Evolutionary conservation across 2,797 vertebrate genomes (phyloP).

Genomic region (Falco novaeseelandiae): DNA sequence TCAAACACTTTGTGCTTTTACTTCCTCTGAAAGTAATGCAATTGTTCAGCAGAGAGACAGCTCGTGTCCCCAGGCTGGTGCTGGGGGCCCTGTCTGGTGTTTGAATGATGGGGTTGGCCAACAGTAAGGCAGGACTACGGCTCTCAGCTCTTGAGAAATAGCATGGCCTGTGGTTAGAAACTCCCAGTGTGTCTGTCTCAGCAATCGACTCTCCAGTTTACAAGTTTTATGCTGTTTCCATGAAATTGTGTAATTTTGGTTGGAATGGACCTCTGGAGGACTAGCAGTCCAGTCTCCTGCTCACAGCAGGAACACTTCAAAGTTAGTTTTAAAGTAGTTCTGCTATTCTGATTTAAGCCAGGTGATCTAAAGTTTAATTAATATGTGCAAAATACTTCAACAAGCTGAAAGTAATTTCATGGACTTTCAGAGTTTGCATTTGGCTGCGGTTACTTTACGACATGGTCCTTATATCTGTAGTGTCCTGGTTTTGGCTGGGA

Average conservation of each 20-base stretch:
- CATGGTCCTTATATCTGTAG: not conserved
- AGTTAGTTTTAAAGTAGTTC: conserved; percentile 46
- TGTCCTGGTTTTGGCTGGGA: too few relatives aligned
- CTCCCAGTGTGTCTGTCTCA: not conserved
- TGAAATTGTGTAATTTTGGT: not conserved
- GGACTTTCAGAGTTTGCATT: not conserved
- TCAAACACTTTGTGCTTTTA: conserved; percentile 8
- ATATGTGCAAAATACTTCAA: not conserved
- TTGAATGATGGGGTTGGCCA: not conserved
- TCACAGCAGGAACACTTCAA: conserved; percentile 15
- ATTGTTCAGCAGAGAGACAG: not conserved
- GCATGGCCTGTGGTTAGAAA: not conserved
- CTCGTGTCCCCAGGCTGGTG: not conserved
- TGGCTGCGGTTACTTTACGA: not conserved
- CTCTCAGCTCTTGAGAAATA: not conserved
- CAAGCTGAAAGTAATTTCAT: conserved; percentile 18
- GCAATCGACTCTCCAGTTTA: rapidly evolving
- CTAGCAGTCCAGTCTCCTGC: not conserved
- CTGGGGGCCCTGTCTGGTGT: not conserved
- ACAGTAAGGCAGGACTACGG: not conserved
- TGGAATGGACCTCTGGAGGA: not conserved
- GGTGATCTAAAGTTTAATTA: conserved; percentile 36
- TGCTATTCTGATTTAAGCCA: not conserved
- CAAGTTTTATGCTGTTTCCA: not conserved
- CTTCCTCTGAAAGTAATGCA: not conserved